Base-by-base conservation (phyloP, 2,888 invertebrate genomes). In the Oscheius myriophilus region DNA sequence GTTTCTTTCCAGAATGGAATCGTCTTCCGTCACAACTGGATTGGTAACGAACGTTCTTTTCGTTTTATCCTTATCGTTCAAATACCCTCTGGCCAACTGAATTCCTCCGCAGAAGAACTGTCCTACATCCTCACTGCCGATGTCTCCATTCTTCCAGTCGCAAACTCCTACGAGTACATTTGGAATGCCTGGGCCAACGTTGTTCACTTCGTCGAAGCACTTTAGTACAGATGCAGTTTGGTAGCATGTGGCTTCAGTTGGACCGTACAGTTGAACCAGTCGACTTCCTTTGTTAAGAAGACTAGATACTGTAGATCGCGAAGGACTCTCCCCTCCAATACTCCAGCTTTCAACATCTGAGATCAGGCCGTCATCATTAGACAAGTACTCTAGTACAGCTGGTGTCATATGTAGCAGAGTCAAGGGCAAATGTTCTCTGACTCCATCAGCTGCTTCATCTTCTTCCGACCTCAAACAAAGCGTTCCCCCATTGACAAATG, bases 31-130 rank as follows among this genome's bases (percentile, higher is more conserved):
- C 25, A 26, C 2, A 25, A 25, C 18, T 14, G 46, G 49, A 12
- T 61, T 46, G 2, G 26, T 2, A 2, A 61, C 46, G 33, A 61
- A 61, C 7, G 26, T 25, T 33, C 16, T 25, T 25, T 3, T n/a
- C 18, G 46, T 61, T 39, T 49, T 61, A 0, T 45, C 46, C 6
- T 33, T 49, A n/a, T 61, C 61, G n/a, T 49, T 61, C 18, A 61
- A 16, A 23, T 61, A 61, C 49, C 61, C 61, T 46, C 61, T 14
- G 11, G 61, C 23, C 18, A 61, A 49, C 18, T 61, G 61, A 16
- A 18, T n/a, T 61, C 61, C 61, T n/a, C 61, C 61, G 16, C 46
- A 61, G 39, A 61, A 49, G 33, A 61, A 61, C 26, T 61, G 61
- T 14, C 61, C 61, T 18, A 61, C 49, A 16, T 49, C 61, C n/a